These are phyloP conservation scores for Ochropleura plecta DNA, from an alignment of 2,888 invertebrate genomes.

Conservation along the genomic window DNA sequence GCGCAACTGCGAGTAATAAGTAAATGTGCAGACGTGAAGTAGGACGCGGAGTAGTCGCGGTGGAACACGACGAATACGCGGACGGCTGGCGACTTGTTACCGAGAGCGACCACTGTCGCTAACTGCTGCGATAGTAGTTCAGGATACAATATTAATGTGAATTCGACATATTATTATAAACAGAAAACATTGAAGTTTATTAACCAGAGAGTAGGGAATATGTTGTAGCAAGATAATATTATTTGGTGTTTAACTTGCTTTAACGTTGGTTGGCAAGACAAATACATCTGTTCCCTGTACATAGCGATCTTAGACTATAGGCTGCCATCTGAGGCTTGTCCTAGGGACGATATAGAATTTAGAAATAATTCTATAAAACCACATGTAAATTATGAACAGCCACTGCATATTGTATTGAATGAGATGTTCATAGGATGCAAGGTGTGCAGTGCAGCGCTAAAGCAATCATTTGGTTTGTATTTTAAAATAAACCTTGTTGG, in stretches of 20 bases:
- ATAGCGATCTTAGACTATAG: not conserved
- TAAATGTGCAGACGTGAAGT: constrained; percentile 18
- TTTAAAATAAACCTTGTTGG: not conserved
- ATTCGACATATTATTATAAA: constrained; percentile 10
- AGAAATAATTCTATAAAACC: no score
- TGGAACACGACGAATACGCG: constrained; percentile 2
- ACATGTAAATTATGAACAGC: not conserved
- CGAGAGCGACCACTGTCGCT: not conserved
- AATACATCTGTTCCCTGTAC: not conserved
- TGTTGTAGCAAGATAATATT: not conserved
- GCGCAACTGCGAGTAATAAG: constrained; percentile 13
- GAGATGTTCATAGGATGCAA: not conserved
- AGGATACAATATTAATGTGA: not conserved
- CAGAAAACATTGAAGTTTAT: not conserved
- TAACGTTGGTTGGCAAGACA: not conserved
- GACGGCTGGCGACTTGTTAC: not conserved
- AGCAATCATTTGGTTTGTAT: not conserved
- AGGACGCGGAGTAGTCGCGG: constrained; percentile 9
- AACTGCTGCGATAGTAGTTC: not conserved
- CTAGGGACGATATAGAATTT: not conserved
- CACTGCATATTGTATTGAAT: not conserved
- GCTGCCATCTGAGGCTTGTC: not conserved
- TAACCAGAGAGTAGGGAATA: not conserved
- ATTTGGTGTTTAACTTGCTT: not conserved
- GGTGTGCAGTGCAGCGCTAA: no score